These are phyloP conservation scores for Trichogramma dendrolimi DNA, from an alignment of 2,888 invertebrate genomes.

Conservation along the genomic window DNA sequence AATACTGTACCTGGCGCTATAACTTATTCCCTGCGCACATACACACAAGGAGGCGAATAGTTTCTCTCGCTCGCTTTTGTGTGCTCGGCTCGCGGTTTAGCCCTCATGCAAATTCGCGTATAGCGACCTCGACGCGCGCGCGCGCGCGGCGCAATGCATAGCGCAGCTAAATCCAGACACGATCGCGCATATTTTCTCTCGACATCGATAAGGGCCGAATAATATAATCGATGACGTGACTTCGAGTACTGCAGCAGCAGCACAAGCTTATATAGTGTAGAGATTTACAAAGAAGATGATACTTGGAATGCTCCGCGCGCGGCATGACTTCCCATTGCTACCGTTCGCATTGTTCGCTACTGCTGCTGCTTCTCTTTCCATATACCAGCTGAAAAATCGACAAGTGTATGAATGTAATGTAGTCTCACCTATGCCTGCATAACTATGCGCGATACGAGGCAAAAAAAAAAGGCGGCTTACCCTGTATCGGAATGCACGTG, in stretches of 20 bases:
- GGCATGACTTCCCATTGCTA: too few relatives aligned
- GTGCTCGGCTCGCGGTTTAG: not conserved
- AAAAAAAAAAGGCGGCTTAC: too few relatives aligned
- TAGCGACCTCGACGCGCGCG: not conserved
- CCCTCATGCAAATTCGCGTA: constrained; percentile 12
- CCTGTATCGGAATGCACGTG: too few relatives aligned
- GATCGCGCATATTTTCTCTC: constrained; percentile 9
- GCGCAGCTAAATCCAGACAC: not conserved
- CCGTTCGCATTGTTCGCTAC: too few relatives aligned
- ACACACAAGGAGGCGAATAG: not conserved
- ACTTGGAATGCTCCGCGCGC: too few relatives aligned
- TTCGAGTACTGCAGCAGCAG: not conserved
- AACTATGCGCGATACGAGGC: too few relatives aligned
- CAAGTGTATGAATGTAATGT: too few relatives aligned
- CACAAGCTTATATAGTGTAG: too few relatives aligned
- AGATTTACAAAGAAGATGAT: constrained; percentile 7
- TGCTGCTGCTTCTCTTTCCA: too few relatives aligned
- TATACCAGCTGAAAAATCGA: too few relatives aligned
- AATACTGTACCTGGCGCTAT: constrained; percentile 1
- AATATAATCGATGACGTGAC: constrained; percentile 12
- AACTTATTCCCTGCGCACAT: constrained; percentile 15
- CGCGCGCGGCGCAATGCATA: not conserved
- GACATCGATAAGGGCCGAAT: constrained; percentile 6
- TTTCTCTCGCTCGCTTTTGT: constrained; percentile 5
- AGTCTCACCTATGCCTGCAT: too few relatives aligned